Percentiles rank a stretch among this genome's conserved stretches.
Conservation (phyloP, 1,140 invertebrate genomes). For the Drosophila pallidifrons region DNA sequence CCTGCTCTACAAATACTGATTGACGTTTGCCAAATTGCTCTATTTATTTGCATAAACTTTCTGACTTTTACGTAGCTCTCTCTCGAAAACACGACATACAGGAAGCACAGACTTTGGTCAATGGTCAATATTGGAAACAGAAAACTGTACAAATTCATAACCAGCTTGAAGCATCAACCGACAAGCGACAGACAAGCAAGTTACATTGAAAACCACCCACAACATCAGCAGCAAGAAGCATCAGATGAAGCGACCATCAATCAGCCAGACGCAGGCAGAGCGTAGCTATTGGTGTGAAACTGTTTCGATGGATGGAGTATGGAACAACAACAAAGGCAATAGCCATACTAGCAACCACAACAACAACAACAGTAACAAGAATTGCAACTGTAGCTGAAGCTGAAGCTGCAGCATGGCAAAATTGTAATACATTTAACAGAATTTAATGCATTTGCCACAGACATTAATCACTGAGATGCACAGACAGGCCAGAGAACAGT, state of each 20-base stretch:
- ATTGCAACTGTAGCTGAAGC: constrained; percentile 21
- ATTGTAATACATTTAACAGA: constrained; percentile 84
- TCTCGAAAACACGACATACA: neutral
- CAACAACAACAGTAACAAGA: constrained; percentile 25
- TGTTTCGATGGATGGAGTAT: constrained; percentile 19
- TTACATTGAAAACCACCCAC: constrained; percentile 54
- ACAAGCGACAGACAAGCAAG: constrained; percentile 57
- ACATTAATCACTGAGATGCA: constrained; percentile 84
- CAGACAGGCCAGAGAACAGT: constrained; percentile 67
- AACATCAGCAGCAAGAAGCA: constrained; percentile 40
- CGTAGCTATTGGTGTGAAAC: constrained; percentile 76
- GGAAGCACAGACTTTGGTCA: neutral
- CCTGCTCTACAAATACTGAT: constrained; percentile 4
- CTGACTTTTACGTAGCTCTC: neutral
- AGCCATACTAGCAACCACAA: constrained; percentile 7
- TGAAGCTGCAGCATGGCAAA: constrained; percentile 61
- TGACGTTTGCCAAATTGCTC: constrained; percentile 23
- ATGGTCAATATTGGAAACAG: constrained; percentile 43
- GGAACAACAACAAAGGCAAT: neutral
- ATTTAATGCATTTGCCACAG: constrained; percentile 84
- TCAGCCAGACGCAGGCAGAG: constrained; percentile 70
- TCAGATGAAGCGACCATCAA: constrained; percentile 71
- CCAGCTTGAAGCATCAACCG: constrained; percentile 33
- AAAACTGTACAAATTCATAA: constrained; percentile 75
- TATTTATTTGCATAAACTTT: constrained; percentile 26